Evolutionary conservation across 2,113 vertebrate genomes (phyloP), one percentile per base, ranked within the genome.

Genomic region (Physeter macrocephalus): DNA sequence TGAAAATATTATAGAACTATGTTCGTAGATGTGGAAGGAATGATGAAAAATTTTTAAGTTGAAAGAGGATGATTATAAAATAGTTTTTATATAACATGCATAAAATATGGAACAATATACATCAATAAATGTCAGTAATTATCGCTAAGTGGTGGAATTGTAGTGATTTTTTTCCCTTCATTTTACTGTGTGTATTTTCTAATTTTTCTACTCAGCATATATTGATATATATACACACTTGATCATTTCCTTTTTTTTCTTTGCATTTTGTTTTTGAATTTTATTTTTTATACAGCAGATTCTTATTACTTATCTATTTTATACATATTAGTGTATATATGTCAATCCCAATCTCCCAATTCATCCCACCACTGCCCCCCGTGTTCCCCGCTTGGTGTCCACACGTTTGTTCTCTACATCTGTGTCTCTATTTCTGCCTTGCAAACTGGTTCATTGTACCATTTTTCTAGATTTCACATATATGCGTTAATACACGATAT

Each of bases 111-210:
- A 85, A 27, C 18, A 75, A 12, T 66, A 57, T 80, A 29, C 10
- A 61, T 67, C 5, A 84, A 15, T 69, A 57, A 59, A 57, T 67
- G 2, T 39, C 29, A 66, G 8, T 66, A 46, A 23, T 90, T 82
- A 59, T 84, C 52, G 52, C 49, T 61, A 5, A 52, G 9, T 95
- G 36, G 4, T 91, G 2, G 39, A 41, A 34, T 43, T 49, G 20
- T 94, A 21, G 1, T n/a, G 21, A 82, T 17, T 64, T 80, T 61
- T 92, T 94, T 83, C n/a, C 34, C 81, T 80, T 67, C 17, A 14
- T 92, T 92, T 93, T 71, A 29, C 52, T 84, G 52, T 87, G 21
- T 92, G 3, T 64, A 43, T 90, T 98, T 95, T 89, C 75, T 72
- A 41, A 94, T 88, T 96, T 93, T 96, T 49, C 64, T 72, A 23